Conservation (phyloP, 2,113 vertebrate species). For the Nothoprocta pentlandii region DNA sequence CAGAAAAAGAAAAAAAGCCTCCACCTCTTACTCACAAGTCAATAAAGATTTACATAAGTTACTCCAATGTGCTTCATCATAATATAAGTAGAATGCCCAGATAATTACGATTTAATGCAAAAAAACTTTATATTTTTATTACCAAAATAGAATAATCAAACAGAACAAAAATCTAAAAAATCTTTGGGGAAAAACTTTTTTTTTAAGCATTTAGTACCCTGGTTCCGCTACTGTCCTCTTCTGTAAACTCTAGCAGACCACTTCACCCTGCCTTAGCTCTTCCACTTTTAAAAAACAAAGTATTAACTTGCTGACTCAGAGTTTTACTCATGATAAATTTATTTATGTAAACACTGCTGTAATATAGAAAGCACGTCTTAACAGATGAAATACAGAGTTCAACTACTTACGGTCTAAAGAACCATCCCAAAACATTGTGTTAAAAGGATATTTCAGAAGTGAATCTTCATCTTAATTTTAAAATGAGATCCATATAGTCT, state of each 20-base stretch:
- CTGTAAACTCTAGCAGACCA: background rate
- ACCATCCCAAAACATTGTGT: background rate
- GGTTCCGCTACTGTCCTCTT: fast-evolving
- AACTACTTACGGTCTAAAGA: background rate
- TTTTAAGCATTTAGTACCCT: background rate
- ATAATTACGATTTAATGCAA: slow-evolving; percentile 23
- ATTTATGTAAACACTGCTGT: background rate
- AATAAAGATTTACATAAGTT: slow-evolving; percentile 53
- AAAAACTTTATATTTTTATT: slow-evolving; percentile 9
- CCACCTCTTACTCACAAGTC: slow-evolving; percentile 42
- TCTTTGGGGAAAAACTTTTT: background rate
- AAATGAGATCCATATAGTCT: slow-evolving; percentile 3
- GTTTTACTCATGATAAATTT: fast-evolving
- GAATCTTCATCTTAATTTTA: background rate
- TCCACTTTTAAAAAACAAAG: background rate
- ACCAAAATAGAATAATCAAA: background rate
- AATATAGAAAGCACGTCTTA: background rate
- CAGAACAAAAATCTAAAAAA: background rate
- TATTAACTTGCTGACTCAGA: fast-evolving
- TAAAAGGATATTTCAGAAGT: background rate
- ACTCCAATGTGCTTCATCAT: slow-evolving; percentile 30
- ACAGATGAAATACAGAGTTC: background rate
- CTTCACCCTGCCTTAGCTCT: fast-evolving
- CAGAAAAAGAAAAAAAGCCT: slow-evolving; percentile 35
- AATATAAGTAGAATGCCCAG: background rate